phyloP scores from a whole-genome alignment of 1,140 invertebrate species.

The Trissolcus basalis region DNA sequence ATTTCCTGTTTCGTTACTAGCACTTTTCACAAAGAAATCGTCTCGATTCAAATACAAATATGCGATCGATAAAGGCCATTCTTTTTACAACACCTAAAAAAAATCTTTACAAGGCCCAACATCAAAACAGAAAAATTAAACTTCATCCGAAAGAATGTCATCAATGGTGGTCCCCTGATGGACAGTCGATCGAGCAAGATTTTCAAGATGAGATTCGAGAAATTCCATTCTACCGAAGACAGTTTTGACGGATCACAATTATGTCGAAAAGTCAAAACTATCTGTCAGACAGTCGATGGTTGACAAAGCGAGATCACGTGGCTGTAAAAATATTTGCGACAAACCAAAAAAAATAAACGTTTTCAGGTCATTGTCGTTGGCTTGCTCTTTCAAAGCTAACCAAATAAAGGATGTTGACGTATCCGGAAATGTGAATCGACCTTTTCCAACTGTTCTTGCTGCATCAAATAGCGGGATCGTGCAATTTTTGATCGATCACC shows the following conservation, averaged over 20 bases:
- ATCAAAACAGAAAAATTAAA: too few species aligned
- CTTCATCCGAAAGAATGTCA: too few species aligned
- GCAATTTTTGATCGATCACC: conserved; percentile 55
- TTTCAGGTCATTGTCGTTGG: conserved; percentile 43
- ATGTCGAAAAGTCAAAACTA: conserved; percentile 46
- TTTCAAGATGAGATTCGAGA: conserved; percentile 26
- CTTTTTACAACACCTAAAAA: too few species aligned
- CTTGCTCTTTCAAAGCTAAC: conserved; percentile 47
- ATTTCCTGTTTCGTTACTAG: conserved; percentile 65
- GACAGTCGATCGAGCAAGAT: conserved; percentile 1
- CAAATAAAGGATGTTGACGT: conserved; percentile 39
- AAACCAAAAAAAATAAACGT: conserved; percentile 23
- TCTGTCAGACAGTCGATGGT: conserved; percentile 39
- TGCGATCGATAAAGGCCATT: not conserved
- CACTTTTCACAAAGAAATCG: conserved; percentile 20
- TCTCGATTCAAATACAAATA: not conserved
- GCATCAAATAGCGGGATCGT: conserved; percentile 34
- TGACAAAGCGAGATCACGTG: conserved; percentile 60
- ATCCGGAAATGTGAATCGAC: conserved; percentile 49
- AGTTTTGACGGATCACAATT: conserved; percentile 50
- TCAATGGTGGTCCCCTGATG: not conserved
- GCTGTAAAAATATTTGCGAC: conserved; percentile 66
- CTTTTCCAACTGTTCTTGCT: conserved; percentile 33
- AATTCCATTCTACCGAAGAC: conserved; percentile 32
- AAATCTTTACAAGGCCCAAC: too few species aligned